These are phyloP conservation scores for Nannoperca obscura DNA, from an alignment of 2,797 vertebrate species.

Conservation along the genomic window DNA sequence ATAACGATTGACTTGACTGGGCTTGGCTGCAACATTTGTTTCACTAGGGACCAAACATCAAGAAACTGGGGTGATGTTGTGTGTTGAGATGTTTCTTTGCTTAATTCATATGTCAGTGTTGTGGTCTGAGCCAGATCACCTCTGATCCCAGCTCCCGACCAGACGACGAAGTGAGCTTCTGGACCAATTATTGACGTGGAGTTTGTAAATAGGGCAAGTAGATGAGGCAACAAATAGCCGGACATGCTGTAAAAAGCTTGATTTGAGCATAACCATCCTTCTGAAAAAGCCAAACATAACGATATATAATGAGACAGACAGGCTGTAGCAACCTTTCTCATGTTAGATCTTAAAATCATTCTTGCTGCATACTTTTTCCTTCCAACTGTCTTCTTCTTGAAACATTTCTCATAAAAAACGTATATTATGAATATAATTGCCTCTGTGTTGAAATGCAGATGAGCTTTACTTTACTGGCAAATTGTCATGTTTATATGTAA, in stretches of 20 bases:
- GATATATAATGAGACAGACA: neutral
- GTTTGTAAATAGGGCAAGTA: constrained; percentile 40
- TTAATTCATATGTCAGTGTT: constrained; percentile 32
- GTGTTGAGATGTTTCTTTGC: constrained; percentile 23
- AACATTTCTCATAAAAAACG: constrained; percentile 25
- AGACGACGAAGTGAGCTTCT: constrained; percentile 36
- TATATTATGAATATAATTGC: constrained; percentile 16
- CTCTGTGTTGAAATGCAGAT: constrained; percentile 31
- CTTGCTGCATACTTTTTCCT: neutral
- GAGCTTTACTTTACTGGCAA: neutral
- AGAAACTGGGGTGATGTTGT: constrained; percentile 23
- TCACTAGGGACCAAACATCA: constrained; percentile 31
- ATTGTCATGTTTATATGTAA: constrained; percentile 27
- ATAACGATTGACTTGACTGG: constrained; percentile 71
- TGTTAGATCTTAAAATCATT: neutral
- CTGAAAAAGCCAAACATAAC: constrained; percentile 2
- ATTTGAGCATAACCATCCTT: neutral
- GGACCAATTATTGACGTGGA: constrained; percentile 43
- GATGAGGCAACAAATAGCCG: constrained; percentile 19
- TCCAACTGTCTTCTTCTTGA: constrained; percentile 9
- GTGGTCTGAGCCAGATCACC: constrained; percentile 55
- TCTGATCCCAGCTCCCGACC: constrained; percentile 39
- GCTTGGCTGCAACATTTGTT: constrained; percentile 56
- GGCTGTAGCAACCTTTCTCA: constrained; percentile 1
- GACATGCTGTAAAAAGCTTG: neutral